These are phyloP conservation scores for Amiota mariae DNA, from an alignment of 2,888 invertebrate genomes.

Conservation along the genomic window DNA sequence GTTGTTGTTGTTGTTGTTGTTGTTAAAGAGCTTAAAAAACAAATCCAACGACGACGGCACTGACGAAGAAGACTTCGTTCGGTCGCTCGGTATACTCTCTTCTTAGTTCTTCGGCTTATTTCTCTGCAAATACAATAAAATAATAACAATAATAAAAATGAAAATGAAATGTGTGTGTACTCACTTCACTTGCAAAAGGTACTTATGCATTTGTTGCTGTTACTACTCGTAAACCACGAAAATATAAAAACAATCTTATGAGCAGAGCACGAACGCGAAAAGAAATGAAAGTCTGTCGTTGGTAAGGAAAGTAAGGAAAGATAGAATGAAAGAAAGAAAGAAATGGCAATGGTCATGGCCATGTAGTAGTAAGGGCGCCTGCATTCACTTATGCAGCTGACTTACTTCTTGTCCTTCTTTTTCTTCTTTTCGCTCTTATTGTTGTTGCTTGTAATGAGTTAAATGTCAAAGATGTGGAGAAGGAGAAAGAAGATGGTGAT, in stretches of 20 bases:
- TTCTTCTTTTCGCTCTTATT: conserved; percentile 35
- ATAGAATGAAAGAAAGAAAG: too few species aligned
- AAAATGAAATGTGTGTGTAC: background rate
- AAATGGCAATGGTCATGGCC: too few species aligned
- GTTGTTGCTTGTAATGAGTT: background rate
- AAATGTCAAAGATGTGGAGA: too few species aligned
- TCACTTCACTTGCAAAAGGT: background rate
- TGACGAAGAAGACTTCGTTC: too few species aligned
- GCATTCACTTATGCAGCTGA: too few species aligned
- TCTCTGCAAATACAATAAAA: background rate
- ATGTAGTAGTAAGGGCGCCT: too few species aligned
- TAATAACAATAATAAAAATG: background rate
- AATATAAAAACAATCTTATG: conserved; percentile 30
- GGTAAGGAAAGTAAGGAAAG: conserved; percentile 35
- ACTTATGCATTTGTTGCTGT: conserved; percentile 25
- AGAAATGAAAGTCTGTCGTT: conserved; percentile 45
- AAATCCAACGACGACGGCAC: background rate
- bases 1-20: background rate
- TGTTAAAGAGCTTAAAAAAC: background rate
- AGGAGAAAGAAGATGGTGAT: too few species aligned
- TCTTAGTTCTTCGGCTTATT: conserved; percentile 27
- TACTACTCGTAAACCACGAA: background rate
- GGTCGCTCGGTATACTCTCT: conserved; percentile 27
- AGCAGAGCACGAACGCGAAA: conserved; percentile 43
- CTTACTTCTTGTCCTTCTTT: too few species aligned